Conservation (phyloP, 2,888 invertebrate species). For the Sipha maydis region DNA sequence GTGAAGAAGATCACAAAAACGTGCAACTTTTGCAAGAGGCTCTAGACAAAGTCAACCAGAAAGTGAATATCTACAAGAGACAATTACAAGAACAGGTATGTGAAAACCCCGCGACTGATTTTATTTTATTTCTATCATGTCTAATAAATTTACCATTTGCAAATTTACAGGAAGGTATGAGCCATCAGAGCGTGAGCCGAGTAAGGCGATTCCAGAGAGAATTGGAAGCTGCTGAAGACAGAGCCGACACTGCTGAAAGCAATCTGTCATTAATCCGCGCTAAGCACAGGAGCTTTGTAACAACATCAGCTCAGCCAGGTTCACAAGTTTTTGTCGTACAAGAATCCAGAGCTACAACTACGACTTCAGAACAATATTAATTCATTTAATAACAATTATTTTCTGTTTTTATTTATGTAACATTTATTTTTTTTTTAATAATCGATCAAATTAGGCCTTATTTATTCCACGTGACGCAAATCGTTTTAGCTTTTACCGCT, state of each 20-base stretch:
- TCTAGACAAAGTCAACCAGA: constrained; percentile 86
- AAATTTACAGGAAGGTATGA: constrained; percentile 82
- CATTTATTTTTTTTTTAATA: constrained; percentile 57
- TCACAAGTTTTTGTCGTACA: constrained; percentile 91
- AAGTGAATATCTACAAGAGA: constrained; percentile 93
- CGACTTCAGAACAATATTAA: constrained; percentile 62
- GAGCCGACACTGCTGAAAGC: constrained; percentile 94
- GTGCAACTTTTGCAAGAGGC: constrained; percentile 90
- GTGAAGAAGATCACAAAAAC: constrained; percentile 97
- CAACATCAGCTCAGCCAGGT: constrained; percentile 91
- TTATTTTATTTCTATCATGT: background rate
- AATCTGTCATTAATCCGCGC: constrained; percentile 94
- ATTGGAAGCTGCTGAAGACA: constrained; percentile 96
- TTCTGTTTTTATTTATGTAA: constrained; percentile 62
- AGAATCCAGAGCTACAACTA: constrained; percentile 75
- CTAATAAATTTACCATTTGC: background rate
- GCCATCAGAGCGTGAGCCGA: constrained; percentile 91
- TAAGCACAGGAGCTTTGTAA: constrained; percentile 98
- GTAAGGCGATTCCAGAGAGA: constrained; percentile 98
- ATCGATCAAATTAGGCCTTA: constrained; percentile 53
- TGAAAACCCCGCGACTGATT: constrained; percentile 11
- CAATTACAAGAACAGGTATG: constrained; percentile 90
- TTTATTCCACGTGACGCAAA: constrained; percentile 50
- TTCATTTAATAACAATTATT: constrained; percentile 53
- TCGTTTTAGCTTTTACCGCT: constrained; percentile 42